Percentiles rank a stretch among this genome's conserved stretches.
phyloP scores from a whole-genome alignment of 2,797 vertebrate species.

The Sternotherus odoratus region DNA sequence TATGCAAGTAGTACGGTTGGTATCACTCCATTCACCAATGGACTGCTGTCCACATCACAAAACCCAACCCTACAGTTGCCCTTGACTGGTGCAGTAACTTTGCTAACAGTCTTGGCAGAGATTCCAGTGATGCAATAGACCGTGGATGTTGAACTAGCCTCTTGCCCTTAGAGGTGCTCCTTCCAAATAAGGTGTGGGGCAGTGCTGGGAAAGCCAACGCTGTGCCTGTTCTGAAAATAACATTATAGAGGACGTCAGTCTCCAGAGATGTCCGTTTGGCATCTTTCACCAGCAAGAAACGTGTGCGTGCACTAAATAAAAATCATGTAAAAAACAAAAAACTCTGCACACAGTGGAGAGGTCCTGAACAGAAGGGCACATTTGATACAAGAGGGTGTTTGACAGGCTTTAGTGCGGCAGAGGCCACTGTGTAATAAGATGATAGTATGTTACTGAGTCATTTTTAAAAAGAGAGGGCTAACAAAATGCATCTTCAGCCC shows the following conservation, averaged over 20 bases:
- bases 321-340: accelerated
- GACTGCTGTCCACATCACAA: background rate
- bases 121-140: background rate
- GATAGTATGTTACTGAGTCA: constrained; percentile 46
- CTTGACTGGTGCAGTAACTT: background rate
- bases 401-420: background rate
- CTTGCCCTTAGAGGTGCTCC: background rate
- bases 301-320: background rate
- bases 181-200: background rate
- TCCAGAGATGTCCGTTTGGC: background rate
- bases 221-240: background rate
- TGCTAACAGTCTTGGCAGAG: background rate
- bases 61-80: background rate
- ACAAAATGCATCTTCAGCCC: constrained; percentile 37
- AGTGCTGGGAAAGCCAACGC: background rate
- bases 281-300: background rate
- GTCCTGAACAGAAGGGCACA: background rate
- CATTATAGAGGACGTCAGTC: background rate
- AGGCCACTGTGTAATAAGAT: background rate
- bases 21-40: background rate
- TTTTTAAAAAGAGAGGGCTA: constrained; percentile 34
- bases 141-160: background rate
- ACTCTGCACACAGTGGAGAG: no score
- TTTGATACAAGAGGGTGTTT: background rate
- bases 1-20: background rate